Evolutionary conservation across 2,113 vertebrate genomes (phyloP).

Genomic region (Myiagra hebetior): DNA sequence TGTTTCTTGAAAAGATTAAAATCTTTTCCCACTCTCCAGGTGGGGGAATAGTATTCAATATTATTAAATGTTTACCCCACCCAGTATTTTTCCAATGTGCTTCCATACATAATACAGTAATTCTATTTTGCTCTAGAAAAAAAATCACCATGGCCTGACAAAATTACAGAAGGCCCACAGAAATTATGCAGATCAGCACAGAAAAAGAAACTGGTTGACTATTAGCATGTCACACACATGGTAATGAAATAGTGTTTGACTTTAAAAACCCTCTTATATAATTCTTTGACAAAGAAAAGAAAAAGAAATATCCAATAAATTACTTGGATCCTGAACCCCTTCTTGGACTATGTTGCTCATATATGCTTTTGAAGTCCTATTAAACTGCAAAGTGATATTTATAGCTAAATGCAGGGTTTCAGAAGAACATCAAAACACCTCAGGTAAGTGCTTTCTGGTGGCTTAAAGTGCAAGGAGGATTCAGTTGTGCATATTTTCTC

Average conservation of each 20-base stretch:
- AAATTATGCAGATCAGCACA: background rate
- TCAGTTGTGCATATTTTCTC: background rate
- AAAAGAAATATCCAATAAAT: background rate
- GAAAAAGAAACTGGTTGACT: background rate
- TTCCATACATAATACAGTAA: background rate
- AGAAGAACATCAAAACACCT: background rate
- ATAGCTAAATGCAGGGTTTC: background rate
- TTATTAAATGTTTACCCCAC: background rate
- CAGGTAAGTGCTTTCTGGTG: background rate
- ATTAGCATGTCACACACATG: background rate
- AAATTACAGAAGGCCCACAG: background rate
- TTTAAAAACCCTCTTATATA: background rate
- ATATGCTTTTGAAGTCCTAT: background rate
- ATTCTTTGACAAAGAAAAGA: background rate
- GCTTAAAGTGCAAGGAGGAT: background rate
- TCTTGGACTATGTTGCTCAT: background rate
- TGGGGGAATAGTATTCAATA: background rate
- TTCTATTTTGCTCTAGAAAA: background rate
- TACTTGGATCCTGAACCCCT: background rate
- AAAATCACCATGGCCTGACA: background rate
- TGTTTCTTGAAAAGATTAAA: background rate
- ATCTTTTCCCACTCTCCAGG: background rate
- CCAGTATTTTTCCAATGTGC: background rate
- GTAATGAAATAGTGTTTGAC: background rate
- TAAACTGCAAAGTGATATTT: background rate